Evolutionary conservation across 1,140 invertebrate genomes (phyloP).

Genomic region (Acromyrmex heyeri): DNA sequence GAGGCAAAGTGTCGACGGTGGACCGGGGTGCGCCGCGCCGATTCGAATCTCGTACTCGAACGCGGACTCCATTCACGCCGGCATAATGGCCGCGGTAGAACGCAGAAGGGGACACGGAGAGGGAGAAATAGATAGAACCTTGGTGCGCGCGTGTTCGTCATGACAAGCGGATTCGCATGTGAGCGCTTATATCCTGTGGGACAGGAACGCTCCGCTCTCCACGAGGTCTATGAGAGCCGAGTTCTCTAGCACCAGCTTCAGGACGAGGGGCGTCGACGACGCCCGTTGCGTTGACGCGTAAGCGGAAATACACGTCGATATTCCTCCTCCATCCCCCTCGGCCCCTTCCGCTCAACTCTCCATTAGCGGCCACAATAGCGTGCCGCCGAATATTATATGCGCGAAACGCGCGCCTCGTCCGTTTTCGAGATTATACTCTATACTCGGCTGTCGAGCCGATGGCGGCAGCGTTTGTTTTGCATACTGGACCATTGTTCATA

Average conservation of each 20-base stretch:
- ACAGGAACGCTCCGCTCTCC: constrained; percentile 20
- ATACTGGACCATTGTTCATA: constrained; percentile 58
- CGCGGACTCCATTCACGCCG: constrained; percentile 74
- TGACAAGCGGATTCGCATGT: constrained; percentile 54
- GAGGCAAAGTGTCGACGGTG: constrained; percentile 76
- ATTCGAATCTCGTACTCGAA: constrained; percentile 78
- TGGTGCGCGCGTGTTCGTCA: constrained; percentile 17
- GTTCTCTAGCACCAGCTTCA: constrained; percentile 46
- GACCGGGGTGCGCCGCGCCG: constrained; percentile 64
- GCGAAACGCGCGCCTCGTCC: constrained; percentile 38
- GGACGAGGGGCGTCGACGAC: constrained; percentile 35
- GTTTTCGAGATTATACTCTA: constrained; percentile 62
- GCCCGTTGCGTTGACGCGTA: constrained; percentile 65
- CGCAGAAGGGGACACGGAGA: constrained; percentile 49
- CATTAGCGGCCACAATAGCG: constrained; percentile 66
- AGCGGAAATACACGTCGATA: constrained; percentile 72
- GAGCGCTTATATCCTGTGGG: constrained; percentile 47
- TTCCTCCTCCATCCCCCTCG: constrained; percentile 4
- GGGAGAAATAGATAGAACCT: constrained; percentile 65
- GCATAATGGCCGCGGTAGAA: constrained; percentile 68
- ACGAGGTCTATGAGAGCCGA: constrained; percentile 12
- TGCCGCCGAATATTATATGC: constrained; percentile 60
- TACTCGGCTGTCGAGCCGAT: constrained; percentile 58
- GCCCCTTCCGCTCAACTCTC: constrained; percentile 61
- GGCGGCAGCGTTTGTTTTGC: constrained; percentile 55